phyloP scores from a whole-genome alignment of 2,797 vertebrate genomes.

The Periophthalmus magnuspinnatus region DNA sequence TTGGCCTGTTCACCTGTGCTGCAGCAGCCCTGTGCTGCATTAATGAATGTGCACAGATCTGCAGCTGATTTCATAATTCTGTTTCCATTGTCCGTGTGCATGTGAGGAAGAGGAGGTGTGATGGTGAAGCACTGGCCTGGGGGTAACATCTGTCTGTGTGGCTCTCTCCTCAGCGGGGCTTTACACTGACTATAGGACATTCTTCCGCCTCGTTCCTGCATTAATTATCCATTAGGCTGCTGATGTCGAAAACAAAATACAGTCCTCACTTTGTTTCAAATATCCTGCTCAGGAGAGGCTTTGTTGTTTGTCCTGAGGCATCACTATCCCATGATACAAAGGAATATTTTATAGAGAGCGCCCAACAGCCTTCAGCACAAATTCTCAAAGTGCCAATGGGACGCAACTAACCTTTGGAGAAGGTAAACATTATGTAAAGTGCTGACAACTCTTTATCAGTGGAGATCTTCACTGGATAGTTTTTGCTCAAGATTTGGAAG shows the following conservation, averaged over 20 bases:
- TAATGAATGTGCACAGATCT: constrained; percentile 62
- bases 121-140: constrained; percentile 52
- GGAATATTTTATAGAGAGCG: constrained; percentile 37
- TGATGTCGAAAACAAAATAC: constrained; percentile 38
- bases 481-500: neutral
- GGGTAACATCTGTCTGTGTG: constrained; percentile 67
- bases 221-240: constrained; percentile 68
- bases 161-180: constrained; percentile 43
- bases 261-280: constrained; percentile 61
- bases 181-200: constrained; percentile 51
- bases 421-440: constrained; percentile 36
- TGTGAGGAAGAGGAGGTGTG: constrained; percentile 33
- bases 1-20: constrained; percentile 68
- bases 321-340: constrained; percentile 44
- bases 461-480: neutral
- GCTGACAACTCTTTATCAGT: constrained; percentile 27
- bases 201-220: constrained; percentile 51
- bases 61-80: constrained; percentile 54
- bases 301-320: constrained; percentile 64
- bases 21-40: constrained; percentile 53
- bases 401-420: constrained; percentile 53
- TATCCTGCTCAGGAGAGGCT: constrained; percentile 52
- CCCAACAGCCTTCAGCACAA: constrained; percentile 47
- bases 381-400: constrained; percentile 50
- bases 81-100: constrained; percentile 45